phyloP scores from a whole-genome alignment of 2,888 invertebrate species.

The Empis stercorea region DNA sequence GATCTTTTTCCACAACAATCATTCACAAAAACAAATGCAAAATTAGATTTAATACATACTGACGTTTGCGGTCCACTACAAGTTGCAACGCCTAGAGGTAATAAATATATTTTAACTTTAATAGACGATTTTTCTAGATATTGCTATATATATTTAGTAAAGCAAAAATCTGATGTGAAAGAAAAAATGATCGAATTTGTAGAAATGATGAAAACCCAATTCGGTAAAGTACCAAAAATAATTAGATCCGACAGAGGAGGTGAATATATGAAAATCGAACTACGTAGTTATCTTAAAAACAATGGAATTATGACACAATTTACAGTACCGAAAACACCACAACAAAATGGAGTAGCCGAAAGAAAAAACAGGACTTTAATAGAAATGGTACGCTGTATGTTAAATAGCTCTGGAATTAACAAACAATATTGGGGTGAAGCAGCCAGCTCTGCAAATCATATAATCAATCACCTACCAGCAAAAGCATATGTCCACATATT shows the following conservation, averaged over 20 bases:
- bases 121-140: constrained; percentile 23
- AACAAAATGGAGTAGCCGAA: constrained; percentile 19
- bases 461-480: neutral
- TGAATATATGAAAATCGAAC: constrained; percentile 16
- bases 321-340: constrained; percentile 15
- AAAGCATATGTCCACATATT: constrained; percentile 7
- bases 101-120: constrained; percentile 19
- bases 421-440: constrained; percentile 5
- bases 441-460: constrained; percentile 2
- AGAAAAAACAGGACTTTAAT: constrained; percentile 14
- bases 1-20: constrained; percentile 17
- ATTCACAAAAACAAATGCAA: constrained; percentile 1
- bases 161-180: constrained; percentile 6
- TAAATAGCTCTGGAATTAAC: constrained; percentile 6
- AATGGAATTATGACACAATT: constrained; percentile 17
- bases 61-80: constrained; percentile 24
- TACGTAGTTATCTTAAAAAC: constrained; percentile 12
- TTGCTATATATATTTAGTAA: constrained; percentile 15
- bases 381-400: constrained; percentile 17
- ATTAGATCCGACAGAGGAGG: constrained; percentile 11
- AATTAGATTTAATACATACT: constrained; percentile 18
- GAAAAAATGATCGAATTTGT: constrained; percentile 2
- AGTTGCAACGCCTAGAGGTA: constrained; percentile 14
- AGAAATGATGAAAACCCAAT: constrained; percentile 5
- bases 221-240: constrained; percentile 2